Evolutionary conservation across 1,140 invertebrate genomes (phyloP).

Genomic region (Euglossa dilemma): DNA sequence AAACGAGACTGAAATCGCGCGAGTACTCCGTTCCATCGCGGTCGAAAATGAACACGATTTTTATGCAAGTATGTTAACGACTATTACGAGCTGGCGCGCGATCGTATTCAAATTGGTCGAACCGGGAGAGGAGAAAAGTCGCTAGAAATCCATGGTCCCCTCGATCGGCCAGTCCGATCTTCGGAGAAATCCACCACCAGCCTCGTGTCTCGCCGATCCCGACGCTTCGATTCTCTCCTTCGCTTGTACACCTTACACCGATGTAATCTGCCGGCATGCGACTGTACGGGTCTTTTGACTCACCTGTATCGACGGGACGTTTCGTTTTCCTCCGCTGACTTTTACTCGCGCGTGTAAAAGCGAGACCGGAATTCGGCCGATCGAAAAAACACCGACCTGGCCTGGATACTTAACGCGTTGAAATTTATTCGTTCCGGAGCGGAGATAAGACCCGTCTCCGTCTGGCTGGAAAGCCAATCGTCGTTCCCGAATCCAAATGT

Average conservation of each 20-base stretch:
- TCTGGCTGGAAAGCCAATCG: background rate
- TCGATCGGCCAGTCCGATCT: background rate
- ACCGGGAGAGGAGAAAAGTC: background rate
- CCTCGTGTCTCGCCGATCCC: background rate
- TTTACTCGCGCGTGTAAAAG: conserved; percentile 9
- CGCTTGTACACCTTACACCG: background rate
- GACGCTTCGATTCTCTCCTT: background rate
- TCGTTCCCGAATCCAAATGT: background rate
- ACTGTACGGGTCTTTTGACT: too few species aligned
- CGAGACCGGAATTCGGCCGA: conserved; percentile 1
- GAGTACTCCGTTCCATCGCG: background rate
- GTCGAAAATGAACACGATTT: background rate
- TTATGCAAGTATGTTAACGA: background rate
- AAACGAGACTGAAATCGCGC: background rate
- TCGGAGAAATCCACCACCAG: conserved; percentile 3
- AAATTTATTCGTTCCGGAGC: conserved; percentile 11
- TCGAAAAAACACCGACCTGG: background rate
- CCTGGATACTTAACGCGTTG: background rate
- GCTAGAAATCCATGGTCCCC: background rate
- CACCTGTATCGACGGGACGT: background rate
- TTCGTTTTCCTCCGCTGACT: background rate
- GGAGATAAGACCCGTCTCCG: background rate
- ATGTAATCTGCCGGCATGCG: too few species aligned
- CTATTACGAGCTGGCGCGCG: background rate
- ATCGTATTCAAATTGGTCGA: background rate